Percentiles rank a stretch among this genome's conserved stretches.
Conservation (phyloP, 2,113 vertebrate genomes). For the Ameiurus melas region DNA sequence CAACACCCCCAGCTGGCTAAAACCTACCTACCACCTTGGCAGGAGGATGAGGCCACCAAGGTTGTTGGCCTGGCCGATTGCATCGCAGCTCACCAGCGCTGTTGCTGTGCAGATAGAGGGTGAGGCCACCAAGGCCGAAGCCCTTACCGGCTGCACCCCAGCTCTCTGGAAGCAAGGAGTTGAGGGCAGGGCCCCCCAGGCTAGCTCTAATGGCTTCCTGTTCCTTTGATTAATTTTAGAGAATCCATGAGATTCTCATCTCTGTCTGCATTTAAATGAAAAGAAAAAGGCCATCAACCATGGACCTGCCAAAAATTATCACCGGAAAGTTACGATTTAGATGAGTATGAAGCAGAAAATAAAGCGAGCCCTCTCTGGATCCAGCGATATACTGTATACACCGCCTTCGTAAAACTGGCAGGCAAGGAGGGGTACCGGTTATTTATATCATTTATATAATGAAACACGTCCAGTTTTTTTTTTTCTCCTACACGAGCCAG, state of each 20-base stretch:
- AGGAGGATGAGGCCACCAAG: too few species aligned
- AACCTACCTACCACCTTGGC: not conserved
- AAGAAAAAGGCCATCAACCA: not conserved
- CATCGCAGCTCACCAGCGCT: too few species aligned
- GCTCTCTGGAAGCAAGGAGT: too few species aligned
- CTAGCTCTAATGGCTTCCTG: too few species aligned
- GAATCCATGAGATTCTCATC: too few species aligned
- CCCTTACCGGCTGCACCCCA: too few species aligned
- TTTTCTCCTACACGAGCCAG: conserved; percentile 44
- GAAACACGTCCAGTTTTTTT: conserved; percentile 9
- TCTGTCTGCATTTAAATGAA: too few species aligned
- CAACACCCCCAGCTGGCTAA: not conserved
- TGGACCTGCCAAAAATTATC: not conserved
- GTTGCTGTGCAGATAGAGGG: too few species aligned
- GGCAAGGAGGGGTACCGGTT: not conserved
- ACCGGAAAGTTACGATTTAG: not conserved
- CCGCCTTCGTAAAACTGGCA: not conserved
- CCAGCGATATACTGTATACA: not conserved
- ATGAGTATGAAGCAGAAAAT: not conserved
- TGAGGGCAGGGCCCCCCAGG: too few species aligned
- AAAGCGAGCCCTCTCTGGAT: not conserved
- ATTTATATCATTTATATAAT: conserved; percentile 14
- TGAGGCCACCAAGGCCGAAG: too few species aligned
- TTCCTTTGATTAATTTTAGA: too few species aligned
- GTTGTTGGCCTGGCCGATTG: too few species aligned